phyloP scores from a whole-genome alignment of 2,797 vertebrate species.

The Florisuga fusca region DNA sequence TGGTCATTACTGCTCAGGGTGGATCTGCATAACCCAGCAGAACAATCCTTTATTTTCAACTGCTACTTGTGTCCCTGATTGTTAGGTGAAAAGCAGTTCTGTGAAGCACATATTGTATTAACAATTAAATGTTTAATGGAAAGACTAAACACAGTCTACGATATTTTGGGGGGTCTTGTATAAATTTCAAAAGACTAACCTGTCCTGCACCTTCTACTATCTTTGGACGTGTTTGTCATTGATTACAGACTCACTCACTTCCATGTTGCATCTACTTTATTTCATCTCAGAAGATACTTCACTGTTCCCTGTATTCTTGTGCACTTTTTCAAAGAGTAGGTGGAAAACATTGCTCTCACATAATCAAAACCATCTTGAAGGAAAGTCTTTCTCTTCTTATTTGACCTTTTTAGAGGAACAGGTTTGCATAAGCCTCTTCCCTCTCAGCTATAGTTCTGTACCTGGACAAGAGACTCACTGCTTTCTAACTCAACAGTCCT shows the following conservation, averaged over 20 bases:
- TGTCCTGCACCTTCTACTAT: not conserved
- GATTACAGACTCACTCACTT: not conserved
- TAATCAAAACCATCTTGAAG: not conserved
- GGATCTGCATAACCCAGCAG: not conserved
- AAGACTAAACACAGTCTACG: not conserved
- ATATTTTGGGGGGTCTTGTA: not conserved
- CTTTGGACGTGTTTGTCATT: not conserved
- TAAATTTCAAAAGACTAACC: not conserved
- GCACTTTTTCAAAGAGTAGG: not conserved
- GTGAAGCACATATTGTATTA: not conserved
- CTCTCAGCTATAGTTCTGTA: not conserved
- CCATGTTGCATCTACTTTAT: not conserved
- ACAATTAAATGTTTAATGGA: not conserved
- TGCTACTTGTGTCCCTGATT: not conserved
- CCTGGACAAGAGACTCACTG: not conserved
- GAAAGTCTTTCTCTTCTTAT: not conserved
- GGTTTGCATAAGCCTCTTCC: not conserved
- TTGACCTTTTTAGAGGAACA: not conserved
- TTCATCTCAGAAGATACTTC: not conserved
- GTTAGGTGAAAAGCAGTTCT: not conserved
- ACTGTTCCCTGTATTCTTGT: not conserved
- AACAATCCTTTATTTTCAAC: not conserved
- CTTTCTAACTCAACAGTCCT: not conserved
- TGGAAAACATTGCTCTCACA: not conserved
- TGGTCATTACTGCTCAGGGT: not conserved